Percentiles rank a stretch among this genome's conserved stretches.
These are phyloP conservation scores for Papilio xuthus DNA, from an alignment of 1,140 invertebrate genomes.

Conservation along the genomic window DNA sequence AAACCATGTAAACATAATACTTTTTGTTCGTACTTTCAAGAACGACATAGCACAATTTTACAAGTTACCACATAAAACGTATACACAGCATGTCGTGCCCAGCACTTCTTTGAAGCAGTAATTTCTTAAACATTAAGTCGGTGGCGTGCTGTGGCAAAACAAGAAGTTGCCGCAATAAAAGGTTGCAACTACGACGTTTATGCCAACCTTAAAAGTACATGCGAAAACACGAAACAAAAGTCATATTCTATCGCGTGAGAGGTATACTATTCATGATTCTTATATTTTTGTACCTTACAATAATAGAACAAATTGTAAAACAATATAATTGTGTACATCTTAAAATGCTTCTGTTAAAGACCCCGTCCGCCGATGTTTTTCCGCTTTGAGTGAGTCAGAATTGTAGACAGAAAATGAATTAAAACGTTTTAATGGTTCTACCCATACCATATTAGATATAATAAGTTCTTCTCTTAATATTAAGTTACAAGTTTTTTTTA, in stretches of 20 bases:
- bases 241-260: constrained; percentile 30
- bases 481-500: not conserved
- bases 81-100: constrained; percentile 28
- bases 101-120: constrained; percentile 44
- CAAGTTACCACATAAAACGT: constrained; percentile 19
- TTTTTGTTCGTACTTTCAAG: not conserved
- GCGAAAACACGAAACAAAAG: constrained; percentile 21
- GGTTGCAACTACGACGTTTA: constrained; percentile 32
- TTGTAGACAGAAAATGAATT: not conserved
- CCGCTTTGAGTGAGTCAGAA: not conserved
- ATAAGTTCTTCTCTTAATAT: not conserved
- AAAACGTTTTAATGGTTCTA: not conserved
- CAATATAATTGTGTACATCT: not conserved
- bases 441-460: not conserved
- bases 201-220: constrained; percentile 31
- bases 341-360: not conserved
- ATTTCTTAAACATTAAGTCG: constrained; percentile 40
- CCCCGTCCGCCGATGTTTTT: not conserved
- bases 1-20: not conserved
- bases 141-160: constrained; percentile 41
- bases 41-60: not conserved
- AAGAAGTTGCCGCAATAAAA: constrained; percentile 40
- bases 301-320: not conserved
- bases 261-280: not conserved
- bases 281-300: not conserved